Evolutionary conservation across 2,888 invertebrate genomes (phyloP).

Genomic region (Orchesella flavescens): DNA sequence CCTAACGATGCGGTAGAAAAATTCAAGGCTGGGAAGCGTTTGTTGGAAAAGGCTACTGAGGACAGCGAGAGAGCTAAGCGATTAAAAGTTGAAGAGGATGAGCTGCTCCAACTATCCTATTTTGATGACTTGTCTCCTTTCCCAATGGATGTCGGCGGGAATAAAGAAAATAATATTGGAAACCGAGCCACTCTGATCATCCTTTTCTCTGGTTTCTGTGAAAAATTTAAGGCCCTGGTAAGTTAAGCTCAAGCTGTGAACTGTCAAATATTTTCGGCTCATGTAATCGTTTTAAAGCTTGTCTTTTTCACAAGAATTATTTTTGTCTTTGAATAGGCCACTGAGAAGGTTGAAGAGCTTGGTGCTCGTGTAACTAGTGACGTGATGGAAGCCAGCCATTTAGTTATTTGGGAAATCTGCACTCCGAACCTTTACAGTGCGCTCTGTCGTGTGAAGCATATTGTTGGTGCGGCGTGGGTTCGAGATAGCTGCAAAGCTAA

Average conservation of each 20-base stretch:
- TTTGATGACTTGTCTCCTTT: neutral
- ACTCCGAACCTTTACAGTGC: slow-evolving; percentile 65
- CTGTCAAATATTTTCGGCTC: no score
- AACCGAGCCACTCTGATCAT: slow-evolving; percentile 50
- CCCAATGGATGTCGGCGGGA: neutral
- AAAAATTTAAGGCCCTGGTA: slow-evolving; percentile 46
- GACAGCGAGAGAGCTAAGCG: slow-evolving; percentile 33
- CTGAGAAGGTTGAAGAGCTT: slow-evolving; percentile 44
- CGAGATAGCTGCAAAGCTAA: slow-evolving; percentile 58
- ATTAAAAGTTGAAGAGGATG: slow-evolving; percentile 25
- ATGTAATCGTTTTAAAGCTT: no score
- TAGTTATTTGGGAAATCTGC: slow-evolving; percentile 61
- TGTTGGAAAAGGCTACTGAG: slow-evolving; percentile 21
- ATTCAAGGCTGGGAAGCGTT: slow-evolving; percentile 80
- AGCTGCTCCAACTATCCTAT: slow-evolving; percentile 24
- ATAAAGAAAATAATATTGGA: slow-evolving; percentile 40
- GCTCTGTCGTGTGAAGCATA: slow-evolving; percentile 64
- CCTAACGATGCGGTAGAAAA: slow-evolving; percentile 90
- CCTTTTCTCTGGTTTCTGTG: slow-evolving; percentile 42
- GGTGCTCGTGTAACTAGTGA: slow-evolving; percentile 67
- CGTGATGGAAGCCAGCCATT: slow-evolving; percentile 65
- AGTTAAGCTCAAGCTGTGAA: no score
- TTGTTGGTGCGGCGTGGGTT: slow-evolving; percentile 67
- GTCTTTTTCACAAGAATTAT: no score
- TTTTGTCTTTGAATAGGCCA: slow-evolving; percentile 5